Base-by-base conservation (phyloP, 1,140 invertebrate species). In the Helicorthomorpha holstii region DNA sequence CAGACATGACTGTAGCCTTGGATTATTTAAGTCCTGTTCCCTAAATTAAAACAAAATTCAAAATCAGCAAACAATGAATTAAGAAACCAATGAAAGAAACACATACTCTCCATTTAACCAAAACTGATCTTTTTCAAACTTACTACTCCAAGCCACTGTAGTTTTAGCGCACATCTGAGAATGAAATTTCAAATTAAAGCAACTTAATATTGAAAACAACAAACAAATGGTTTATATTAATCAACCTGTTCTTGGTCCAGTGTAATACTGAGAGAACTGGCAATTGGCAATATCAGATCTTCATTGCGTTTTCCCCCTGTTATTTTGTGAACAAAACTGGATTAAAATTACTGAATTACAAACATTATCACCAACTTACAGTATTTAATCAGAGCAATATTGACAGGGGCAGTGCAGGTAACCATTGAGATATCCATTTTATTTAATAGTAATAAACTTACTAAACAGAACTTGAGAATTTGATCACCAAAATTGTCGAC, bases 341-440 rank as follows among this genome's bases (percentile, higher is more conserved):
- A n/a, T n/a, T n/a, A n/a, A n/a, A n/a, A n/a, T n/a, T n/a, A n/a
- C n/a, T n/a, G n/a, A n/a, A n/a, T n/a, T n/a, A n/a, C n/a, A n/a
- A n/a, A n/a, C 54, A 27, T 38, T 42, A 50, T 43, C 45, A 44
- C 34, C 19, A 59, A 80, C 81, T 77, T 76, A 89, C 92, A 98
- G 68, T 98, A 98, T 76, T 98, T 98, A 29, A 98, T 86, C 1
- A 97, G 82, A 29, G 95, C 95, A 63, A 98, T 98, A 70, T 98
- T 98, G 0, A 97, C 85, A 24, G 94, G 93, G 10, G 91, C 91
- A 34, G 81, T 72, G 54, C 83, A 86, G 26, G 89, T 94, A 51
- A 85, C 74, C 44, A 75, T 21, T 41, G 24, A 21, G 16, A 51
- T 57, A 22, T 47, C 43, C n/a, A n/a, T n/a, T n/a, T n/a, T n/a